A percentile compares a stretch with the other conserved stretches of the same genome.
Evolutionary conservation across 2,797 vertebrate genomes (phyloP).

Genomic region (Carapus acus): DNA sequence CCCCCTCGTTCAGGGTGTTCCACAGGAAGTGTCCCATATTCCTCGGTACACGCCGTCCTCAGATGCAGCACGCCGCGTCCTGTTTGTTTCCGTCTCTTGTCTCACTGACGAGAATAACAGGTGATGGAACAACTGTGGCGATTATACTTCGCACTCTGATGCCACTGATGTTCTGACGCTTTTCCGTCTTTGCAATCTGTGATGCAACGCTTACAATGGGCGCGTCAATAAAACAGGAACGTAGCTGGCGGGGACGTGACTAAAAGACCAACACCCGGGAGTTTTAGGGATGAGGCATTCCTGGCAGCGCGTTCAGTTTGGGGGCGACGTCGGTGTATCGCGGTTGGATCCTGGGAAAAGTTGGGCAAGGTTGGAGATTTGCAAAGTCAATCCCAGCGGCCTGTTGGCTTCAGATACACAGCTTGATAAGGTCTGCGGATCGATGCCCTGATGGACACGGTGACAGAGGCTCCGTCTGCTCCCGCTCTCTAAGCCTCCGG

Average conservation of each 20-base stretch:
- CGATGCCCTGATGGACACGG: constrained; percentile 53
- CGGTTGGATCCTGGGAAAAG: constrained; percentile 50
- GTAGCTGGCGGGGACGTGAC: constrained; percentile 38
- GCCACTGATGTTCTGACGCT: constrained; percentile 49
- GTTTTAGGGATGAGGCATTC: too few species aligned
- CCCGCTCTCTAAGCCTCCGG: constrained; percentile 24
- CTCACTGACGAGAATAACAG: constrained; percentile 50
- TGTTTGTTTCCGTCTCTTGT: constrained; percentile 42
- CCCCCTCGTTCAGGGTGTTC: too few species aligned
- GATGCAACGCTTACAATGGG: constrained; percentile 66
- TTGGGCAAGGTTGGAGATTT: constrained; percentile 52
- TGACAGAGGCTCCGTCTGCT: constrained; percentile 40
- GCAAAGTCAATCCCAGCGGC: constrained; percentile 58
- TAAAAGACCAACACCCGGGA: constrained; percentile 27
- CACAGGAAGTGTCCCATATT: constrained; percentile 23
- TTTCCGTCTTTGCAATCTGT: constrained; percentile 62
- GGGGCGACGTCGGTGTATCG: too few species aligned
- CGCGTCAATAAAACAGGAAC: constrained; percentile 61
- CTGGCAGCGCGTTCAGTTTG: too few species aligned
- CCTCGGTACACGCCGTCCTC: too few species aligned
- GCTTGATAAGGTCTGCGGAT: constrained; percentile 61
- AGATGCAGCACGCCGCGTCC: constrained; percentile 31
- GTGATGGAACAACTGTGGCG: constrained; percentile 63
- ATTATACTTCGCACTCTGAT: constrained; percentile 60
- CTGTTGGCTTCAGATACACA: constrained; percentile 55